Percentiles rank a stretch among this genome's conserved stretches.
Conservation (phyloP, 2,797 vertebrate species). For the Channallabes apus region DNA sequence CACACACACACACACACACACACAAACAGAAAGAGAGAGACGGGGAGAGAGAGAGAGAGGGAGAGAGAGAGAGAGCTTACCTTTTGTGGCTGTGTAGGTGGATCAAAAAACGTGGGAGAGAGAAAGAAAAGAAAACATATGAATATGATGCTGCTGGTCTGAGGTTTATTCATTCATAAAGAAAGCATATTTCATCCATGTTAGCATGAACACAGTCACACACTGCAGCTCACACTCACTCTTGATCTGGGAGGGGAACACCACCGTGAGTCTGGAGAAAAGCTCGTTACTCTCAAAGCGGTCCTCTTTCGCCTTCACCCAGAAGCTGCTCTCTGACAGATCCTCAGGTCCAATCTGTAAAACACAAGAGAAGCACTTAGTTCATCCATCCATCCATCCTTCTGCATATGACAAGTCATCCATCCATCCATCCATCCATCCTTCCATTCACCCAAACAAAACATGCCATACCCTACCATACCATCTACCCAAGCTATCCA, state of each 20-base stretch:
- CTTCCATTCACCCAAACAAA: background rate
- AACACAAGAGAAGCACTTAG: slow-evolving; percentile 15
- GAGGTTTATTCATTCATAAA: background rate
- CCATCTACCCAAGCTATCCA: slow-evolving; percentile 13
- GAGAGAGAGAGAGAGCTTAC: slow-evolving; percentile 63
- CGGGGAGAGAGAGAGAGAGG: slow-evolving; percentile 5
- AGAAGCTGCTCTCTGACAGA: slow-evolving; percentile 84
- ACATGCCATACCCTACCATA: slow-evolving; percentile 19
- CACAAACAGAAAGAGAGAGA: slow-evolving; percentile 11
- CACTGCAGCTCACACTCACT: slow-evolving; percentile 73
- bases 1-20: background rate
- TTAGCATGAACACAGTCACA: background rate
- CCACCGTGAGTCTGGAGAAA: slow-evolving; percentile 84
- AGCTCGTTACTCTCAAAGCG: slow-evolving; percentile 85
- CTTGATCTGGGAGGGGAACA: slow-evolving; percentile 86
- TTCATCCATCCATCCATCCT: slow-evolving; percentile 41
- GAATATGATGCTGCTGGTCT: slow-evolving; percentile 2
- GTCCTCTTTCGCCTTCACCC: slow-evolving; percentile 82
- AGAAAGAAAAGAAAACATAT: background rate
- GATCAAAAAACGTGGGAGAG: slow-evolving; percentile 39
- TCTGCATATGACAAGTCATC: background rate
- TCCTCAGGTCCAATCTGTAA: slow-evolving; percentile 80
- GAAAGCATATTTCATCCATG: background rate
- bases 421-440: slow-evolving; percentile 45
- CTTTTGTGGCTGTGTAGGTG: slow-evolving; percentile 71